A percentile compares a stretch with the other conserved stretches of the same genome.
These are phyloP conservation scores for Xyliphius kryptos DNA, from an alignment of 2,113 vertebrate genomes.

Conservation along the genomic window DNA sequence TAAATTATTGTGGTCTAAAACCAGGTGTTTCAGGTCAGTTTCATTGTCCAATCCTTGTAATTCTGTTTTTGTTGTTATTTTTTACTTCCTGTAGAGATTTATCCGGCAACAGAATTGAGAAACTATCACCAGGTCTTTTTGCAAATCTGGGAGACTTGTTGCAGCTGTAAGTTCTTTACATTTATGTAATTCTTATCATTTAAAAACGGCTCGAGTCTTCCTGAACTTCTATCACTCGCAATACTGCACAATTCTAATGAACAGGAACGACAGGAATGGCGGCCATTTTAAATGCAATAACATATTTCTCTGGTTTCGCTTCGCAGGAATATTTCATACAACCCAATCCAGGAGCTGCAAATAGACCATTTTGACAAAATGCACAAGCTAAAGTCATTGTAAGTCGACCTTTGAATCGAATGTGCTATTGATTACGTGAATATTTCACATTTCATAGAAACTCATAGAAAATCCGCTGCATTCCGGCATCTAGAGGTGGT, in stretches of 20 bases:
- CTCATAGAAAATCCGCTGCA: too few relatives aligned
- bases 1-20: too few relatives aligned
- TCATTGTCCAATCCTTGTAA: too few relatives aligned
- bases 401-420: constrained; percentile 61
- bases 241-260: too few relatives aligned
- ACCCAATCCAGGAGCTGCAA: constrained; percentile 82
- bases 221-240: neutral
- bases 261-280: too few relatives aligned
- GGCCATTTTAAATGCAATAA: neutral
- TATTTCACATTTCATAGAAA: too few relatives aligned
- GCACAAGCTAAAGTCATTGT: constrained; percentile 87
- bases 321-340: constrained; percentile 88
- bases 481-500: too few relatives aligned
- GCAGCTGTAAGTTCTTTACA: constrained; percentile 78
- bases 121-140: constrained; percentile 74
- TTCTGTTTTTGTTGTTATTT: too few relatives aligned
- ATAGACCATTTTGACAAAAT: constrained; percentile 85
- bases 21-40: too few relatives aligned
- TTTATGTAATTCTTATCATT: too few relatives aligned
- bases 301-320: constrained; percentile 21
- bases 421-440: too few relatives aligned
- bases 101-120: constrained; percentile 81
- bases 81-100: constrained; percentile 80
- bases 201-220: too few relatives aligned
- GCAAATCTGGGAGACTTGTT: constrained; percentile 82